phyloP scores from a whole-genome alignment of 2,113 vertebrate genomes.

The Cololabis saira region DNA sequence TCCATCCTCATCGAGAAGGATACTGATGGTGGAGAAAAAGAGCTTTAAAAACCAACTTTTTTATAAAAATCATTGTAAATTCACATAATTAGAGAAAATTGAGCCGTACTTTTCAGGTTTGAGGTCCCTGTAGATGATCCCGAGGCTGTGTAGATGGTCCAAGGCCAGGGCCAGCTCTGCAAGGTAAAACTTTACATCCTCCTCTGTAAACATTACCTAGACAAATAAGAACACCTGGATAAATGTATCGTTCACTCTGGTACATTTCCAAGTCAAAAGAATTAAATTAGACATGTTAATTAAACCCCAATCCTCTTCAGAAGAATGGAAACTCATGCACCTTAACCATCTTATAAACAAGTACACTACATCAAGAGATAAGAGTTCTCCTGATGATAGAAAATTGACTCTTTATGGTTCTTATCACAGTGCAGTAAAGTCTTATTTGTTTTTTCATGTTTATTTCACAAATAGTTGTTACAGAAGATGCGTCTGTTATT shows the following conservation, averaged over 20 bases:
- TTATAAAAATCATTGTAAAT: neutral
- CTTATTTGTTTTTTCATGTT: too few species aligned
- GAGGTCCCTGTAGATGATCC: constrained; percentile 99
- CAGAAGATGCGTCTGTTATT: too few species aligned
- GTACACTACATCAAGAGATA: too few species aligned
- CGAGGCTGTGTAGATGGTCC: constrained; percentile 97
- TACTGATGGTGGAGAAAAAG: constrained; percentile 76
- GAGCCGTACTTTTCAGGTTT: constrained; percentile 96
- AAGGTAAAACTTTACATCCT: constrained; percentile 99
- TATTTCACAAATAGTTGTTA: too few species aligned
- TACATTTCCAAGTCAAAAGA: too few species aligned
- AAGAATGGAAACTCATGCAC: too few species aligned
- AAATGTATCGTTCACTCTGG: neutral
- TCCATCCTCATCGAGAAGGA: constrained; percentile 96
- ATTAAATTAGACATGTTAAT: too few species aligned
- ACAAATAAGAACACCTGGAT: constrained; percentile 3
- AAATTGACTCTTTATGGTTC: too few species aligned
- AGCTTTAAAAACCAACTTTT: neutral
- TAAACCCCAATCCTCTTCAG: too few species aligned
- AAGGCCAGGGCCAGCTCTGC: constrained; percentile 97
- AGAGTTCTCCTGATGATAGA: too few species aligned
- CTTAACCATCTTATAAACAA: too few species aligned
- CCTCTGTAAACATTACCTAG: constrained; percentile 99
- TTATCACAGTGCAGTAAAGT: too few species aligned
- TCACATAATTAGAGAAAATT: neutral